Conservation (phyloP, 2,113 vertebrate genomes). For the Xenus cinereus region DNA sequence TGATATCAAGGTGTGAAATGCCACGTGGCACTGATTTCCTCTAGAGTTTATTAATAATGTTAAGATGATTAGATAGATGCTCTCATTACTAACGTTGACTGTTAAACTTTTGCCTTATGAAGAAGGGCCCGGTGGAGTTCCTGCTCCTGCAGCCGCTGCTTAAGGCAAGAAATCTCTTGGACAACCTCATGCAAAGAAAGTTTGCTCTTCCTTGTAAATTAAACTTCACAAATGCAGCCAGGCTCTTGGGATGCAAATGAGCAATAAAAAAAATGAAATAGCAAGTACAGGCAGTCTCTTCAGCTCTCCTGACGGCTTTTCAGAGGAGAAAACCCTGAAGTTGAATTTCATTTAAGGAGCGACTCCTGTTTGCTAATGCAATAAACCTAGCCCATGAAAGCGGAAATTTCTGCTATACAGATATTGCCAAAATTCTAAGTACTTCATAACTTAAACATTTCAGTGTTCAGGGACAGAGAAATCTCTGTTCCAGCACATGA, state of each 20-base stretch:
- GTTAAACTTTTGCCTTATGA: not conserved
- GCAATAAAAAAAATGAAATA: not conserved
- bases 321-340: not conserved
- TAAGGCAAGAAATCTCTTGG: not conserved
- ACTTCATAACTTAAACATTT: not conserved
- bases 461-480: not conserved
- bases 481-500: not conserved
- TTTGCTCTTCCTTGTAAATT: not conserved
- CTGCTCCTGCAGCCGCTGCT: not conserved
- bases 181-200: not conserved
- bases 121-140: not conserved
- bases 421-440: not conserved
- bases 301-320: not conserved
- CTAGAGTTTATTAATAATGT: not conserved
- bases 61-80: not conserved
- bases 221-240: not conserved
- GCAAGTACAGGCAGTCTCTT: not conserved
- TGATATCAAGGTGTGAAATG: not conserved
- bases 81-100: not conserved
- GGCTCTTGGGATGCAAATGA: not conserved
- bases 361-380: not conserved
- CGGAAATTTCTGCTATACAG: not conserved
- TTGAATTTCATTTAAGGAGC: not conserved
- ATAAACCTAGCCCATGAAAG: not conserved
- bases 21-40: not conserved